Evolutionary conservation across 1,140 invertebrate genomes (phyloP).

Genomic region (Holotrichia oblita): DNA sequence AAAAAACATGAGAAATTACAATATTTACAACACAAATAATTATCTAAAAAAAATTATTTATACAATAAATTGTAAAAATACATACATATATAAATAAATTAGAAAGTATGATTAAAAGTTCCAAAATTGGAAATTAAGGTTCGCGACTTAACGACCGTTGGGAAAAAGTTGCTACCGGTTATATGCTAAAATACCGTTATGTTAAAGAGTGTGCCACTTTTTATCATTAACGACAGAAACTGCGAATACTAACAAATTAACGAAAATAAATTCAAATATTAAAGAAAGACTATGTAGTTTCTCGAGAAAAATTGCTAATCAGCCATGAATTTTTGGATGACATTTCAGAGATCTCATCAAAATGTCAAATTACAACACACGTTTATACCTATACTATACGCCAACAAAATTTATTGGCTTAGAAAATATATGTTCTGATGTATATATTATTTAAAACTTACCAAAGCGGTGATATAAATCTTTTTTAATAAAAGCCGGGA

Average conservation of each 20-base stretch:
- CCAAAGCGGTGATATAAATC: slow-evolving; percentile 21
- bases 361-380: slow-evolving; percentile 1
- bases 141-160: slow-evolving; percentile 19
- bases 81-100: slow-evolving; percentile 38
- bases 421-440: slow-evolving; percentile 15
- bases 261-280: too few species aligned
- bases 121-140: slow-evolving; percentile 34
- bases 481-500: slow-evolving; percentile 35
- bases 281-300: not conserved
- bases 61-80: slow-evolving; percentile 17
- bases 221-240: not conserved
- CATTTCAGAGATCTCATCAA: slow-evolving; percentile 27
- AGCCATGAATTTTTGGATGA: slow-evolving; percentile 37
- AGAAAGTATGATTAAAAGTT: slow-evolving; percentile 45
- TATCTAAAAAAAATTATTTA: slow-evolving; percentile 23
- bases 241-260: too few species aligned
- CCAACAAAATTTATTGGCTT: not conserved
- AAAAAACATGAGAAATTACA: slow-evolving; percentile 8
- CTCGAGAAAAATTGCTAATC: slow-evolving; percentile 17
- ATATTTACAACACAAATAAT: slow-evolving; percentile 40
- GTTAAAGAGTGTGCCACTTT: not conserved
- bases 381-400: not conserved
- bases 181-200: slow-evolving; percentile 30
- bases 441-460: slow-evolving; percentile 35
- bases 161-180: slow-evolving; percentile 40